Percentiles rank a stretch among this genome's conserved stretches.
Conservation (phyloP, 1,140 invertebrate genomes). For the Caenorhabditis latens region DNA sequence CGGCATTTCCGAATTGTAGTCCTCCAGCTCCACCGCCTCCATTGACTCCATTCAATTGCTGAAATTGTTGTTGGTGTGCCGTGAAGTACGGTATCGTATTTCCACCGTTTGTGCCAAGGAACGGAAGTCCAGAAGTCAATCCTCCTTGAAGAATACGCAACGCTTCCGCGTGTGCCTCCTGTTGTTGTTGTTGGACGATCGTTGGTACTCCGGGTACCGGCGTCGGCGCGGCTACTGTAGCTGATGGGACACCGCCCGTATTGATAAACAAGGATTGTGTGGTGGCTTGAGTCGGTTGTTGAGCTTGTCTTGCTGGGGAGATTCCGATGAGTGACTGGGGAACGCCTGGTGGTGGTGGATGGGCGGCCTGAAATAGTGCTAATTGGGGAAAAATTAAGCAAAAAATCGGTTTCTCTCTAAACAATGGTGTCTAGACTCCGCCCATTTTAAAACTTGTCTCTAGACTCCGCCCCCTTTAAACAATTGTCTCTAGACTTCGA, state of each 20-base stretch:
- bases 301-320: slow-evolving; percentile 11
- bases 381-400: too few species aligned
- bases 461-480: too few species aligned
- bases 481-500: too few species aligned
- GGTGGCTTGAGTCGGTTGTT: not conserved
- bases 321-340: slow-evolving; percentile 14
- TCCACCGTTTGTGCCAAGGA: not conserved
- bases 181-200: not conserved
- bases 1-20: slow-evolving; percentile 23
- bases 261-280: slow-evolving; percentile 7
- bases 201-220: not conserved
- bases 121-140: not conserved
- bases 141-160: not conserved
- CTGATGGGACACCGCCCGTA: not conserved
- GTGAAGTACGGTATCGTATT: not conserved
- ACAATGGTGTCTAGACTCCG: too few species aligned
- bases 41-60: not conserved
- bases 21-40: not conserved
- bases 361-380: not conserved
- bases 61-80: not conserved
- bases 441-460: too few species aligned
- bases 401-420: too few species aligned
- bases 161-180: not conserved
- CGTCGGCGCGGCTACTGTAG: not conserved
- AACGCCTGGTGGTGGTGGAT: not conserved